Conservation (phyloP, 2,113 vertebrate genomes). For the Patagioenas fasciata region DNA sequence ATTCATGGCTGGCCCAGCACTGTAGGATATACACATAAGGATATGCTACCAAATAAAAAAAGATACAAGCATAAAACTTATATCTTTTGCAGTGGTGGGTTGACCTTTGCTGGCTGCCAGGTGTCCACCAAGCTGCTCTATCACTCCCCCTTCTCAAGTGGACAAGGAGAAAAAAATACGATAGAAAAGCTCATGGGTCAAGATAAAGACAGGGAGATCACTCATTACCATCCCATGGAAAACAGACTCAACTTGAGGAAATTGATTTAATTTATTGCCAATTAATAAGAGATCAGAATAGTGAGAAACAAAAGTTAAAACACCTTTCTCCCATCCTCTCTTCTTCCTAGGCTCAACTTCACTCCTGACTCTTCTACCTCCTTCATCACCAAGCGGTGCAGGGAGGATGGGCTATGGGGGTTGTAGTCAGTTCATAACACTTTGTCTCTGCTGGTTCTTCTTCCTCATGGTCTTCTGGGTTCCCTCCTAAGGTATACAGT, state of each 20-base stretch:
- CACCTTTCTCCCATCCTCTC: background rate
- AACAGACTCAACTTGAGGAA: background rate
- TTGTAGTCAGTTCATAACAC: background rate
- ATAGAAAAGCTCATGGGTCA: background rate
- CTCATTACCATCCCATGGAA: background rate
- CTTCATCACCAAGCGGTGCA: accelerated
- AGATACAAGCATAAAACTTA: background rate
- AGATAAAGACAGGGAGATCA: background rate
- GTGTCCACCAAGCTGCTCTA: background rate
- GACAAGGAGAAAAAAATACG: background rate
- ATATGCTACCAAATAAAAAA: background rate
- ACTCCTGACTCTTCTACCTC: background rate
- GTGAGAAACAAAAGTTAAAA: background rate
- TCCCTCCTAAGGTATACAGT: background rate
- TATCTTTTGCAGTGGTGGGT: background rate
- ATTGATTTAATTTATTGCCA: background rate
- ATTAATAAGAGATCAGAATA: background rate
- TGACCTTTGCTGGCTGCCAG: background rate
- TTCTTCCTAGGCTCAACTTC: background rate
- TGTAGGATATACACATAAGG: background rate
- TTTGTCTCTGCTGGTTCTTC: background rate
- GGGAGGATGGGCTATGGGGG: background rate
- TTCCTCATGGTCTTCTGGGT: background rate
- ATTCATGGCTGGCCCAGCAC: background rate
- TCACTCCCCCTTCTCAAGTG: background rate